Evolutionary conservation across 2,797 vertebrate species (phyloP).

Genomic region (Anas bahamensis): DNA sequence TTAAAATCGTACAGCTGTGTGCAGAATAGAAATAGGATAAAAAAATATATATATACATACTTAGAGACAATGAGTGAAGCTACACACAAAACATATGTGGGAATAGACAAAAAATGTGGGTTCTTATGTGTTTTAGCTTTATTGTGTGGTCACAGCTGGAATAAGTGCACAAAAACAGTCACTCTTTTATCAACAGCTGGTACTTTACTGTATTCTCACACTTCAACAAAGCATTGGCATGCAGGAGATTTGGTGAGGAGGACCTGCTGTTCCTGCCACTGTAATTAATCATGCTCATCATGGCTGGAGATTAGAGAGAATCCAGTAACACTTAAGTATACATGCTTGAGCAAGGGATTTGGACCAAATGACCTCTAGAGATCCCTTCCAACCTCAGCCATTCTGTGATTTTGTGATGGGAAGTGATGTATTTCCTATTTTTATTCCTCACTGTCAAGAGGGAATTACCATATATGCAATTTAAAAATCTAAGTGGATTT

Average conservation of each 20-base stretch:
- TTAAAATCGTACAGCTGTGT: slow-evolving; percentile 10
- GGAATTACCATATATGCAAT: not conserved
- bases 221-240: not conserved
- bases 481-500: not conserved
- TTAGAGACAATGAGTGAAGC: slow-evolving; percentile 7
- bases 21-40: not conserved
- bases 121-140: not conserved
- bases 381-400: no score
- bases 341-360: no score
- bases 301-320: not conserved
- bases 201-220: not conserved
- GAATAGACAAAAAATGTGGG: not conserved
- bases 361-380: no score
- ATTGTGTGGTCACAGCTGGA: slow-evolving; percentile 23
- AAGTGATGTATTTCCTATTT: slow-evolving; percentile 1
- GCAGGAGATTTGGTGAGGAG: slow-evolving; percentile 8
- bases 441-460: not conserved
- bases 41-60: not conserved
- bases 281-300: not conserved
- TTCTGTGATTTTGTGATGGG: not conserved
- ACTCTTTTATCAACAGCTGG: slow-evolving; percentile 15
- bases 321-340: not conserved
- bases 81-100: not conserved
- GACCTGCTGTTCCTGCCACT: not conserved
- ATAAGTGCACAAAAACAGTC: not conserved